phyloP scores from a whole-genome alignment of 2,113 vertebrate genomes.

The Willisornis vidua region DNA sequence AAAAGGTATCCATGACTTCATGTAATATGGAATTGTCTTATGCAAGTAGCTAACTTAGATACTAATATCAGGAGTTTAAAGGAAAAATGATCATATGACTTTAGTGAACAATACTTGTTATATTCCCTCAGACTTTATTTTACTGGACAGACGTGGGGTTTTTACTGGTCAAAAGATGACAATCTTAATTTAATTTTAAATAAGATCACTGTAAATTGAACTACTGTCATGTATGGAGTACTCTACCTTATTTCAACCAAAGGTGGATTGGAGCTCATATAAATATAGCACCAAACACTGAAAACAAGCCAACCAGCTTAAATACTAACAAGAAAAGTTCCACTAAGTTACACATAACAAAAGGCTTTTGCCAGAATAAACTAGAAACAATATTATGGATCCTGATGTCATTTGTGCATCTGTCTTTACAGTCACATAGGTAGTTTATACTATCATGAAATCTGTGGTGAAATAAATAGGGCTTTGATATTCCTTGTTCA shows the following conservation, averaged over 20 bases:
- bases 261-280: not conserved
- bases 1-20: not conserved
- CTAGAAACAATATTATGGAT: not conserved
- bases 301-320: not conserved
- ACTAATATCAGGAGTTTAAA: not conserved
- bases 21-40: not conserved
- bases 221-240: not conserved
- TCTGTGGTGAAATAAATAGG: not conserved
- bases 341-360: not conserved
- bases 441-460: not conserved
- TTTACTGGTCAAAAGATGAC: not conserved
- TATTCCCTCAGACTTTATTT: not conserved
- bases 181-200: not conserved
- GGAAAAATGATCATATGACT: not conserved
- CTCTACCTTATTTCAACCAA: not conserved
- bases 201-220: not conserved
- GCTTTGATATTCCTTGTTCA: not conserved
- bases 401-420: not conserved
- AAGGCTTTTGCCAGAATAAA: not conserved
- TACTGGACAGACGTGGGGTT: not conserved
- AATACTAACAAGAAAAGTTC: not conserved
- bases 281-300: not conserved
- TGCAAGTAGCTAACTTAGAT: not conserved
- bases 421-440: not conserved
- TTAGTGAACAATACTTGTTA: not conserved